phyloP scores from a whole-genome alignment of 2,888 invertebrate species.

The Mamestra brassicae region DNA sequence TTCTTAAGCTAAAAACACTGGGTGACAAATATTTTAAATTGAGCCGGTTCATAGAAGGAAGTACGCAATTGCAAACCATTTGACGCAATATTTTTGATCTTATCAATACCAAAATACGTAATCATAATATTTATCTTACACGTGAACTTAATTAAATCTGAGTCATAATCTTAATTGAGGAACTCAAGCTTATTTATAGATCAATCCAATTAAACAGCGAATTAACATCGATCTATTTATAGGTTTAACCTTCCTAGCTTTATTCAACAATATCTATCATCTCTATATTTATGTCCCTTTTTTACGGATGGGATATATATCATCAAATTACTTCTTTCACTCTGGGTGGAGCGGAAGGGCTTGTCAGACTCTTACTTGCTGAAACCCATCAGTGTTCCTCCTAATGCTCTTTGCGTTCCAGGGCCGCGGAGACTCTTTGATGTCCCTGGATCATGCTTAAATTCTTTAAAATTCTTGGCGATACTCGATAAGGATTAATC shows the following conservation, averaged over 20 bases:
- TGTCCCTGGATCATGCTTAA: neutral
- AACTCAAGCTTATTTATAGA: slow-evolving; percentile 31
- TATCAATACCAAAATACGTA: slow-evolving; percentile 18
- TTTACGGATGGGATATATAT: too few relatives aligned
- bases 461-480: too few relatives aligned
- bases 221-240: neutral
- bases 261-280: neutral
- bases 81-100: neutral
- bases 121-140: slow-evolving; percentile 52
- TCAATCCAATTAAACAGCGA: slow-evolving; percentile 2
- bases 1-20: neutral
- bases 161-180: slow-evolving; percentile 43
- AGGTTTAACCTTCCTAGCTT: neutral
- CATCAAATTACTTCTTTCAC: too few relatives aligned
- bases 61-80: neutral
- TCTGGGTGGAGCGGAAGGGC: too few relatives aligned
- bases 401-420: too few relatives aligned
- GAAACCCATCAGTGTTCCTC: too few relatives aligned
- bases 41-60: neutral
- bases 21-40: neutral
- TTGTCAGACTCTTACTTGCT: too few relatives aligned
- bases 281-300: neutral
- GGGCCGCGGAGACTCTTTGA: too few relatives aligned
- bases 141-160: slow-evolving; percentile 39
- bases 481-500: too few relatives aligned